Evolutionary conservation across 2,113 vertebrate species (phyloP).

Genomic region (Leptocoma aspasia): DNA sequence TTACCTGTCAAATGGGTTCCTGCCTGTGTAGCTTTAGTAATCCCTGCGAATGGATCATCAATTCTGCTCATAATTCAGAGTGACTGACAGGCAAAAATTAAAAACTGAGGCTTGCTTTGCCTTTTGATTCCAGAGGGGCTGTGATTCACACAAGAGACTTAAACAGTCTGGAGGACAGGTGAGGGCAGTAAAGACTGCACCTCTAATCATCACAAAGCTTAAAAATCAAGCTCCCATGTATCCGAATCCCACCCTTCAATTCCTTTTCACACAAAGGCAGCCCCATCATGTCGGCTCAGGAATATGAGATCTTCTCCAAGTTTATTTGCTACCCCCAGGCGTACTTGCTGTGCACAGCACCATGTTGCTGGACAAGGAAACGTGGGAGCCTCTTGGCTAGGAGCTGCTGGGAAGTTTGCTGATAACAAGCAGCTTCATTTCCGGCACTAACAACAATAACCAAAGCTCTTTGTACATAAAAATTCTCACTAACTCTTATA

Average conservation of each 20-base stretch:
- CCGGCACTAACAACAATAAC: background rate
- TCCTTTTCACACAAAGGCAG: background rate
- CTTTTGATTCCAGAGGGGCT: background rate
- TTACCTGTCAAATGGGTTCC: conserved; percentile 29
- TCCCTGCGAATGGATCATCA: background rate
- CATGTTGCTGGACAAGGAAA: background rate
- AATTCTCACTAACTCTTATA: background rate
- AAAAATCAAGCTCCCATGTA: background rate
- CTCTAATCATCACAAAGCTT: background rate
- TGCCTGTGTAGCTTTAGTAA: background rate
- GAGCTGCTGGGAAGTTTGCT: background rate
- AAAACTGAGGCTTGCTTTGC: background rate
- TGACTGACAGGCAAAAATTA: conserved; percentile 46
- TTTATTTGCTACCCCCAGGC: background rate
- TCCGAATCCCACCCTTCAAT: background rate
- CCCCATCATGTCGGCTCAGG: background rate
- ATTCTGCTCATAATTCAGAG: background rate
- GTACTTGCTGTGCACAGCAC: background rate
- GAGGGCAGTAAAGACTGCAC: background rate
- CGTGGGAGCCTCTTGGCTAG: background rate
- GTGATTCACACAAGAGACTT: background rate
- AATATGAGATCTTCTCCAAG: background rate
- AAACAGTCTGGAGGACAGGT: background rate
- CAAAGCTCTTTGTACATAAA: background rate
- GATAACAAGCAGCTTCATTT: conserved; percentile 48